phyloP scores from a whole-genome alignment of 2,888 invertebrate genomes.

The Rhopalosiphum nymphaeae region DNA sequence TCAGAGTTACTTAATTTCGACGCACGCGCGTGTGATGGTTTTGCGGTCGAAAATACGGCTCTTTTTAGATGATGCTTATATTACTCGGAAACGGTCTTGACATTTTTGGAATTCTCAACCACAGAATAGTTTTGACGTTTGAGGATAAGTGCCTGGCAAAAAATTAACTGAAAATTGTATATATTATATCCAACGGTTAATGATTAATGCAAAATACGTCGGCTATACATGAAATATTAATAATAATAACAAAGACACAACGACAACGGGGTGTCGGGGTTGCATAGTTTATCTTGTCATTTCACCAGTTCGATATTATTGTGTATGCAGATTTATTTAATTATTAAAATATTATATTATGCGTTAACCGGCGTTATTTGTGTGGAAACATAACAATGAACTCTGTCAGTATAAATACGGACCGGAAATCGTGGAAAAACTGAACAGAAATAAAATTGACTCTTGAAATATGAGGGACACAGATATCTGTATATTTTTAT shows the following conservation, averaged over 20 bases:
- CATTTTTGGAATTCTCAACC: slow-evolving; percentile 55
- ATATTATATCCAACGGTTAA: not conserved
- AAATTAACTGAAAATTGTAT: slow-evolving; percentile 19
- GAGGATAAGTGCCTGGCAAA: not conserved
- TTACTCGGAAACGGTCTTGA: slow-evolving; percentile 13
- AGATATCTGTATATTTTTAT: not conserved
- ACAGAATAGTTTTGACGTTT: slow-evolving; percentile 11
- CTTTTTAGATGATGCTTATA: slow-evolving; percentile 13
- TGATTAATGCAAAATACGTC: slow-evolving; percentile 52
- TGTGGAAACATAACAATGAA: not conserved
- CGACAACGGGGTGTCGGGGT: not conserved
- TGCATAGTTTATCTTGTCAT: slow-evolving; percentile 46
- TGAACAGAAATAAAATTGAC: not conserved
- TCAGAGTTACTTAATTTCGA: not conserved
- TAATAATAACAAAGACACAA: slow-evolving; percentile 14
- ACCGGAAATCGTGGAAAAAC: not conserved
- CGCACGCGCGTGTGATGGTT: not conserved
- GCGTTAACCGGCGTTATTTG: not conserved
- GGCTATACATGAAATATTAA: slow-evolving; percentile 22
- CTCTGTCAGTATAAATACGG: not conserved
- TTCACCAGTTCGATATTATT: not conserved
- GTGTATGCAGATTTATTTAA: slow-evolving; percentile 29
- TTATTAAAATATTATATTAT: slow-evolving; percentile 7
- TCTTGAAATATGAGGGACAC: not conserved
- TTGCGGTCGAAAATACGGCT: not conserved